A percentile compares a stretch with the other conserved stretches of the same genome.
Evolutionary conservation across 2,113 vertebrate genomes (phyloP).

Genomic region (Bubo blakistoni): DNA sequence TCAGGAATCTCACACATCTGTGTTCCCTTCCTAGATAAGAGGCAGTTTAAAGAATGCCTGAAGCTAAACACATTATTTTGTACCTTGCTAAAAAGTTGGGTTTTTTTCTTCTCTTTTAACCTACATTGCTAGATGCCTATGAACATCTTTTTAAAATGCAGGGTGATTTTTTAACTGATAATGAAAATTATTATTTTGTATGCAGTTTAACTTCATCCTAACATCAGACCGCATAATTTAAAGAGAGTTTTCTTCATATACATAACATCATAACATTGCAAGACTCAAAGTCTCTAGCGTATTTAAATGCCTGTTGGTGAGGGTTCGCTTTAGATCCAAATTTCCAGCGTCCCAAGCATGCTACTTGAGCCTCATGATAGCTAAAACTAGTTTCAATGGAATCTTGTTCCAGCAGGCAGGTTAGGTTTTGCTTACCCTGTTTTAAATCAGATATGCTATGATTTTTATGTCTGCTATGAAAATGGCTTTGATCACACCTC

Average conservation of each 20-base stretch:
- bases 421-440: constrained; percentile 53
- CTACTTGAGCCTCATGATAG: constrained; percentile 34
- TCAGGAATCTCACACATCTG: constrained; percentile 72
- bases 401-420: constrained; percentile 27
- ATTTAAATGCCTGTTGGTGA: constrained; percentile 51
- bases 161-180: constrained; percentile 43
- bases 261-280: constrained; percentile 38
- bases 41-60: constrained; percentile 59
- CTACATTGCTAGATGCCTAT: constrained; percentile 27
- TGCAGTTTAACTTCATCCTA: constrained; percentile 46
- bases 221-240: constrained; percentile 58
- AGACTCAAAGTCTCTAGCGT: not conserved
- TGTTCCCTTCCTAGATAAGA: constrained; percentile 65
- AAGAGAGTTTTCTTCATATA: constrained; percentile 47
- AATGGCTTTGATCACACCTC: constrained; percentile 63
- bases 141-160: constrained; percentile 1
- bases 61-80: constrained; percentile 56
- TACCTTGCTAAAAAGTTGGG: constrained; percentile 50
- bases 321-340: constrained; percentile 46
- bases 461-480: constrained; percentile 51
- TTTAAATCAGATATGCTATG: constrained; percentile 47
- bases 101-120: constrained; percentile 33
- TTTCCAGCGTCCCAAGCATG: constrained; percentile 26
- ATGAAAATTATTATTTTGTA: constrained; percentile 55
- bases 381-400: constrained; percentile 37